Conservation (phyloP, 2,888 invertebrate species). For the Amphiduros pacificus region DNA sequence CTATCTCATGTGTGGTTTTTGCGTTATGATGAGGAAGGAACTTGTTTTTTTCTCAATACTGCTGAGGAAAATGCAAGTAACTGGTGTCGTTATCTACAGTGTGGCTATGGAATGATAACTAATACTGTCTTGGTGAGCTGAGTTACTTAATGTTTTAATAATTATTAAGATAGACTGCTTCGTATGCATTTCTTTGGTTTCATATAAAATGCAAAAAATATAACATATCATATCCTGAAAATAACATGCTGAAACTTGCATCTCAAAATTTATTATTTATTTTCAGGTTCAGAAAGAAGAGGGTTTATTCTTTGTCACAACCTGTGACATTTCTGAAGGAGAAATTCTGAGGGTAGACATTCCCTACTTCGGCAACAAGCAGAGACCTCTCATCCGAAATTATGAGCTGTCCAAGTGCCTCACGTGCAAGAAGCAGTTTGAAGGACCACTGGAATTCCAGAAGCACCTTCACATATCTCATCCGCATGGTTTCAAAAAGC, state of each 20-base stretch:
- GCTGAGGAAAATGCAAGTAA: conserved; percentile 10
- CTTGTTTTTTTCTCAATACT: conserved; percentile 5
- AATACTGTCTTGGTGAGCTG: too few relatives aligned
- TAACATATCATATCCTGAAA: too few relatives aligned
- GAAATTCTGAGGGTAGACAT: conserved; percentile 2
- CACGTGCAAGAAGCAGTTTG: conserved; percentile 6
- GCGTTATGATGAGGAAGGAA: conserved; percentile 5
- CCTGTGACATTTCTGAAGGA: not conserved
- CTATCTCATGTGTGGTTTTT: conserved; percentile 12
- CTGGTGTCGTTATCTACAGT: conserved; percentile 12
- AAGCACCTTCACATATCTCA: conserved; percentile 17
- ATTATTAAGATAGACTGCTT: too few relatives aligned
- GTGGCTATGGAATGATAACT: too few relatives aligned
- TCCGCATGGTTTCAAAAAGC: conserved; percentile 9
- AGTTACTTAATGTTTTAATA: too few relatives aligned
- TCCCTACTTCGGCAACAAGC: conserved; percentile 10
- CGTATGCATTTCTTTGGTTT: too few relatives aligned
- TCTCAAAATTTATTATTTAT: too few relatives aligned
- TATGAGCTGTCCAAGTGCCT: not conserved
- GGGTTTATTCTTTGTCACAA: conserved; percentile 14
- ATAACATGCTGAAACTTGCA: too few relatives aligned
- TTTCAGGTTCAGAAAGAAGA: too few relatives aligned
- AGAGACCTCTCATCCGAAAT: not conserved
- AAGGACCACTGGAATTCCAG: conserved; percentile 6
- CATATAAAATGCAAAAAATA: too few relatives aligned